A percentile compares a stretch with the other conserved stretches of the same genome.
These are phyloP conservation scores for Melanogrammus aeglefinus DNA, from an alignment of 2,797 vertebrate genomes.

Conservation along the genomic window DNA sequence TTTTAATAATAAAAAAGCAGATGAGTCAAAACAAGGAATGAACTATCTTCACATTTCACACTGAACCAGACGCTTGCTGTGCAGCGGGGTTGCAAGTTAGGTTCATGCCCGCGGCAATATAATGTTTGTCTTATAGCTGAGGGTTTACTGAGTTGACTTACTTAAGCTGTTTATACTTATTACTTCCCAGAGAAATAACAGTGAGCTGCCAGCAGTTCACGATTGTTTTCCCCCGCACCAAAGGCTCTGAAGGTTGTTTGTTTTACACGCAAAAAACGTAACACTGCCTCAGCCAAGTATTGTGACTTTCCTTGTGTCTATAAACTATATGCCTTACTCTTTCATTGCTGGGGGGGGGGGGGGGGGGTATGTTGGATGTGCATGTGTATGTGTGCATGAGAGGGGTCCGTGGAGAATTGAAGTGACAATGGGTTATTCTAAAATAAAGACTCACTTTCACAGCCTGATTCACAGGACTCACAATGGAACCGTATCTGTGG, in stretches of 20 bases:
- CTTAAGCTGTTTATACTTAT: conserved; percentile 16
- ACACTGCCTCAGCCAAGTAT: background rate
- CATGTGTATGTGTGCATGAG: conserved; percentile 2
- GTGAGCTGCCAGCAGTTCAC: conserved; percentile 15
- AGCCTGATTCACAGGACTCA: conserved; percentile 33
- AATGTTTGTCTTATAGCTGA: background rate
- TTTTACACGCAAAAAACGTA: background rate
- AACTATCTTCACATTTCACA: conserved; percentile 49
- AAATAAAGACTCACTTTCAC: conserved; percentile 57
- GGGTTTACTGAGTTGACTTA: background rate
- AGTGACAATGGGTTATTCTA: conserved; percentile 68
- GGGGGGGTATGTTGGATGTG: background rate
- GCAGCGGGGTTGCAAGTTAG: conserved; percentile 20
- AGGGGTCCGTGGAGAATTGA: conserved; percentile 56
- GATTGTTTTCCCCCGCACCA: background rate
- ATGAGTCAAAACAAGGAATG: conserved; percentile 48
- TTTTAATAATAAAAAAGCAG: conserved; percentile 34
- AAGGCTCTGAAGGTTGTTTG: background rate
- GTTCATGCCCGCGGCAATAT: background rate
- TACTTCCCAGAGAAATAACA: conserved; percentile 4
- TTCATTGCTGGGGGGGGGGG: background rate
- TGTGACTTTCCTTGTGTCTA: background rate
- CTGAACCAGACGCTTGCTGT: conserved; percentile 30
- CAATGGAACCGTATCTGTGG: background rate
- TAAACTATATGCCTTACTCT: background rate